A percentile compares a stretch with the other conserved stretches of the same genome.
Evolutionary conservation across 2,113 vertebrate species (phyloP).

Genomic region (Gallinago undulata): DNA sequence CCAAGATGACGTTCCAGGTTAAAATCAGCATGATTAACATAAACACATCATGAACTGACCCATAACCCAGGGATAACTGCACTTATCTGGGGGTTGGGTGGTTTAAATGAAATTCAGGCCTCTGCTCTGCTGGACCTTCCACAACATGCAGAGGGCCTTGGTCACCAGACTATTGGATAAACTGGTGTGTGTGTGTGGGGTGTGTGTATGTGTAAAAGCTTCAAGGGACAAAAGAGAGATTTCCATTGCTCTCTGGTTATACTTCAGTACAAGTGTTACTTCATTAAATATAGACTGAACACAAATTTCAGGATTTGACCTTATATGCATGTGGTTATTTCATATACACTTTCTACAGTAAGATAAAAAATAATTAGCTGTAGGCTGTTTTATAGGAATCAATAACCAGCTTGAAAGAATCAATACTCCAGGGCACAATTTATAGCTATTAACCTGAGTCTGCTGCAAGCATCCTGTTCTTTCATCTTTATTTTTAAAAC

Average conservation of each 20-base stretch:
- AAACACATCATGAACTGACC: neutral
- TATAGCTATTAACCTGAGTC: neutral
- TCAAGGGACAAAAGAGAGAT: neutral
- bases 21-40: neutral
- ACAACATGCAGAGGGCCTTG: neutral
- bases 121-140: neutral
- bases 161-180: neutral
- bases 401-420: neutral
- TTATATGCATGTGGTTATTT: neutral
- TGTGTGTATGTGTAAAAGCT: neutral
- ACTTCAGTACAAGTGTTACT: neutral
- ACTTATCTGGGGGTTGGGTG: neutral
- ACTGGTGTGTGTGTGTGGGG: neutral
- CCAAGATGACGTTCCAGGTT: neutral
- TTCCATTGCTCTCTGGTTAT: neutral
- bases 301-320: neutral
- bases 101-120: neutral
- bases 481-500: conserved; percentile 3
- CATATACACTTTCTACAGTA: neutral
- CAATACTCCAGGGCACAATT: neutral
- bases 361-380: neutral
- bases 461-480: neutral
- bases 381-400: neutral
- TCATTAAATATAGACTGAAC: neutral
- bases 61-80: neutral